Base-by-base conservation (phyloP, 2,797 vertebrate genomes). In the Silurus aristotelis region DNA sequence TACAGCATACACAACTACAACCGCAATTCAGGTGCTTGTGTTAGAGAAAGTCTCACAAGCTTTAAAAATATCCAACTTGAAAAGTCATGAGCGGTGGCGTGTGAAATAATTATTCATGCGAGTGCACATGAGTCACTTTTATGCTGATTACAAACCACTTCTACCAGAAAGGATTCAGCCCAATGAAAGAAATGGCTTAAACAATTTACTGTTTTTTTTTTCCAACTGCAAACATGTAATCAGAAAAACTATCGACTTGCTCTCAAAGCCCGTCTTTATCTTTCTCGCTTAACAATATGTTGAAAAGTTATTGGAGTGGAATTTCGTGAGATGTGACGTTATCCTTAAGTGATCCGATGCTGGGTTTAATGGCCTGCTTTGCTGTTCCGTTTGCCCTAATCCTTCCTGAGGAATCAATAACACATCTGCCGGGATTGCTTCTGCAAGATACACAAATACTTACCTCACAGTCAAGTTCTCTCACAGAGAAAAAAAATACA, bases 381-480 rank as follows among this genome's bases (percentile, higher is more conserved):
- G 68, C 77, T 76, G 73, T 82, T 84, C 75, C 68, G 46, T 19
- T 80, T 60, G 64, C 75, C 78, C 27, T 88, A 87, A 89, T 85
- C 72, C 83, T 79, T 56, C 22, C 66, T 61, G 15, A 25, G 70
- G 58, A 77, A 86, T 87, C 84, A 63, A 89, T 88, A 89, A 80
- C 58, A 67, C 46, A 83, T 76, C 31, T 71, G 43, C 48, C 55
- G 13, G 82, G 85, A 83, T 83, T 64, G 70, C 70, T 77, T 81
- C 83, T 71, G 70, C 71, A 64, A 82, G 67, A 72, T 82, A 80
- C 31, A 70, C 72, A 84, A 76, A 83, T 80, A 84, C 25, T 7
- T 64, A 60, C 67, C 55, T 78, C 66, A n/a, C 25, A 60, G 83
- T 56, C 22, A 79, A 13, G 27, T 78, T 60, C 66, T 25, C 70